phyloP scores from a whole-genome alignment of 2,797 vertebrate genomes.

The Gymnothorax javanicus region DNA sequence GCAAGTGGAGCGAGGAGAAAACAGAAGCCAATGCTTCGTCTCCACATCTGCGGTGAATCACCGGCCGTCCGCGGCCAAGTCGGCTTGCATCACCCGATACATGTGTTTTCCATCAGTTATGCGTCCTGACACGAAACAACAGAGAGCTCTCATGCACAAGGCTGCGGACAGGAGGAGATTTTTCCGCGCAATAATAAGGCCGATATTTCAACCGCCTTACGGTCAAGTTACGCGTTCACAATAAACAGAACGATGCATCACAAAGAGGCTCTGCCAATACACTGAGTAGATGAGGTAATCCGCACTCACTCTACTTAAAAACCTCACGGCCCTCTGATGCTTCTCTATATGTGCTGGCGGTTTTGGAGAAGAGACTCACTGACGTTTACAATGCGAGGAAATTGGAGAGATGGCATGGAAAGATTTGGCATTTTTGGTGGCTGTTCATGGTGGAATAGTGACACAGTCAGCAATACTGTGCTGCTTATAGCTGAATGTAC shows the following conservation, averaged over 20 bases:
- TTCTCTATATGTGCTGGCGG: background rate
- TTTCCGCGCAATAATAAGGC: conserved; percentile 66
- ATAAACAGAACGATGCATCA: conserved; percentile 10
- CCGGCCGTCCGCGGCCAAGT: conserved; percentile 62
- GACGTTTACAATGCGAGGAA: background rate
- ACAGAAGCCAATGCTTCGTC: conserved; percentile 53
- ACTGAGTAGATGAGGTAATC: background rate
- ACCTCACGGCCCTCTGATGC: background rate
- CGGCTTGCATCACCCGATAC: conserved; percentile 72
- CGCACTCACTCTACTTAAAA: background rate
- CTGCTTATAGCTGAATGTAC: conserved; percentile 57
- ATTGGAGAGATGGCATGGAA: background rate
- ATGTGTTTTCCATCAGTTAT: conserved; percentile 74
- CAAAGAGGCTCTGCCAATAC: background rate
- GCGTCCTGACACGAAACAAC: conserved; percentile 59
- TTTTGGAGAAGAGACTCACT: background rate
- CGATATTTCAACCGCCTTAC: conserved; percentile 60
- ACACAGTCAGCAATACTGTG: conserved; percentile 44
- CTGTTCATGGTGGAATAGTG: conserved; percentile 28
- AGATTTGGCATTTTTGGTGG: conserved; percentile 38
- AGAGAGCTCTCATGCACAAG: conserved; percentile 41
- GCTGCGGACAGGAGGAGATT: conserved; percentile 36
- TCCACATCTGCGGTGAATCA: conserved; percentile 77
- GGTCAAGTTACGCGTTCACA: conserved; percentile 58
- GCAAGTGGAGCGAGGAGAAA: background rate